Conservation (phyloP, 2,888 invertebrate species). For the Phalangium opilio region DNA sequence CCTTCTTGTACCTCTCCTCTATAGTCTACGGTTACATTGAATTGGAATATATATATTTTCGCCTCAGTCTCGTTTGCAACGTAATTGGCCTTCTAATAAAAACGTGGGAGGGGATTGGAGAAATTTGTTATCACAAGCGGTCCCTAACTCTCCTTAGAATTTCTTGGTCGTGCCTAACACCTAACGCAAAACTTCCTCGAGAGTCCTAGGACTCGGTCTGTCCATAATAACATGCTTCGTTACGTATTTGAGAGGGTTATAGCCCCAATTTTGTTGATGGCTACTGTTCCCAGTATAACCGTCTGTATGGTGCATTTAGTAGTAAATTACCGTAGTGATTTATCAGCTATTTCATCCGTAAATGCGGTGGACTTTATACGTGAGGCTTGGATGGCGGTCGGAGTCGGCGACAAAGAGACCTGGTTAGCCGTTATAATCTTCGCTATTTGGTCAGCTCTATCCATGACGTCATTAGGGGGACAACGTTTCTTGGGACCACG, state of each 20-base stretch:
- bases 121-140: no score
- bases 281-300: conserved; percentile 24
- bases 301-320: conserved; percentile 26
- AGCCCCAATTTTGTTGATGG: conserved; percentile 25
- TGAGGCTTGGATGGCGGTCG: conserved; percentile 5
- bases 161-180: no score
- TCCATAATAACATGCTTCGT: no score
- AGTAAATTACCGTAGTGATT: conserved; percentile 24
- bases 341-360: conserved; percentile 1
- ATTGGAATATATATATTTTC: no score
- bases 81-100: no score
- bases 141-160: no score
- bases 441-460: conserved; percentile 32
- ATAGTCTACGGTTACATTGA: no score
- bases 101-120: no score
- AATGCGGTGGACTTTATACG: neutral
- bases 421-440: conserved; percentile 22
- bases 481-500: conserved; percentile 34
- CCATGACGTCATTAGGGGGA: conserved; percentile 32
- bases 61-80: no score
- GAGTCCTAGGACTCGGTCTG: no score
- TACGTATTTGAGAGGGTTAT: conserved; percentile 9
- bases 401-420: conserved; percentile 6
- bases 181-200: no score
- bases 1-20: no score